Base-by-base conservation (phyloP, 2,797 vertebrate species). In the Propithecus perrieri region DNA sequence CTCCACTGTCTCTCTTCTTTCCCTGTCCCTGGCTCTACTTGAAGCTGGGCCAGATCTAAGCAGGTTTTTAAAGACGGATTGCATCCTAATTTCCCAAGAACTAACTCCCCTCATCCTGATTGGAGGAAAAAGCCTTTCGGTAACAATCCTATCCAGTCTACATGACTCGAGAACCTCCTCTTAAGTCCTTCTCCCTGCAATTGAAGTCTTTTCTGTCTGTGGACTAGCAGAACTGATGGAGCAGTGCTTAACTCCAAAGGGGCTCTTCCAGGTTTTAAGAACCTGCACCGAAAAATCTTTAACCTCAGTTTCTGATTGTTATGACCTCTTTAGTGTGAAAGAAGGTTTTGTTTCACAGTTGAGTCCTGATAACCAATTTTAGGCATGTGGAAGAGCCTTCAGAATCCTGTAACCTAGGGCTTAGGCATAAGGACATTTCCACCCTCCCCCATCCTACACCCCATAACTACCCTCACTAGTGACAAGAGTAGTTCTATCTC, bases 361-460 rank as follows among this genome's bases (percentile, higher is more conserved):
- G 33, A 0, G 41, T 35, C 1, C 63, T 72, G 11, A 24, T 9
- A 88, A 41, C 22, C 57, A 85, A 12, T 55, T 71, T 18, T 7
- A 94, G 35, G 22, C 30, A 5, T 30, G 1, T 2, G 3, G 43
- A 86, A 41, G 72, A 89, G 7, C 4, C 18, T 75, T 30, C 6
- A 18, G 38, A 93, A 74, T 17, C 20, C 24, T 74, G 2, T 50
- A 80, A 53, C 13, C 13, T 26, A 78, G 15, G 59, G 53, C 3
- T 86, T 63, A 59, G 35, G 15, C 69, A 69, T 7, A 48, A 76
- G 2, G 57, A 11, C 11, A 22, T 57, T 50, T 75, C 15, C 17
- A 8, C 18, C 1, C 22, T 63, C 7, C 4, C 0, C 4, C 1
- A 14, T 8, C 2, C 7, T 38, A 57, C 2, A 90, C 9, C 7